phyloP scores from a whole-genome alignment of 2,113 vertebrate genomes.

The Numenius arquata region DNA sequence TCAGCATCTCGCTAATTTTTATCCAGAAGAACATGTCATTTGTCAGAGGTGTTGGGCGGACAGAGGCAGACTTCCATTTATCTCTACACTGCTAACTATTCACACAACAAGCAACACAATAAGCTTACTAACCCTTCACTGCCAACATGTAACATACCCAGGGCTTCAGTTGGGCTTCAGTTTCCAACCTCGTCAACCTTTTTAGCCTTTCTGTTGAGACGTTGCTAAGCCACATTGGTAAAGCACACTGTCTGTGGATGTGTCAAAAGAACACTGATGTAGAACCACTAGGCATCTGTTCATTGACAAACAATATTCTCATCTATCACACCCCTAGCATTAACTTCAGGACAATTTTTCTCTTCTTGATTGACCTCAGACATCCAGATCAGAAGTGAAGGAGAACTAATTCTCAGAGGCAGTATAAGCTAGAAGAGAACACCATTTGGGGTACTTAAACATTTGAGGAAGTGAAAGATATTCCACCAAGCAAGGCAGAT shows the following conservation, averaged over 20 bases:
- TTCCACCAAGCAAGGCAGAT: background rate
- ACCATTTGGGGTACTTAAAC: background rate
- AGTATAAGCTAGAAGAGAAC: background rate
- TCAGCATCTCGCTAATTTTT: background rate
- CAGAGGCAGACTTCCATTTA: background rate
- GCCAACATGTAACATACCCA: rapidly evolving
- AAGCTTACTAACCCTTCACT: background rate
- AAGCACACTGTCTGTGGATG: background rate
- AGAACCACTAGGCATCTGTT: background rate
- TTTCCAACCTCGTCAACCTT: background rate
- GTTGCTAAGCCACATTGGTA: background rate
- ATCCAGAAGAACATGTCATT: background rate
- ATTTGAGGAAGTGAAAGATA: background rate
- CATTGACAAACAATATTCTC: background rate
- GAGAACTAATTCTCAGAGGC: background rate
- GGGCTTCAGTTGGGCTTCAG: background rate
- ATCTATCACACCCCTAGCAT: background rate
- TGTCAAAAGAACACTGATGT: background rate
- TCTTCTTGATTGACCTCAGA: background rate
- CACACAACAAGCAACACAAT: background rate
- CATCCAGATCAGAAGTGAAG: background rate
- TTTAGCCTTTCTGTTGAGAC: background rate
- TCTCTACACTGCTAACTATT: background rate
- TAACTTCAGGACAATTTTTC: background rate
- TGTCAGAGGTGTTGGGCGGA: background rate